Evolutionary conservation across 2,888 invertebrate genomes (phyloP).

Genomic region (Ochlodes sylvanus): DNA sequence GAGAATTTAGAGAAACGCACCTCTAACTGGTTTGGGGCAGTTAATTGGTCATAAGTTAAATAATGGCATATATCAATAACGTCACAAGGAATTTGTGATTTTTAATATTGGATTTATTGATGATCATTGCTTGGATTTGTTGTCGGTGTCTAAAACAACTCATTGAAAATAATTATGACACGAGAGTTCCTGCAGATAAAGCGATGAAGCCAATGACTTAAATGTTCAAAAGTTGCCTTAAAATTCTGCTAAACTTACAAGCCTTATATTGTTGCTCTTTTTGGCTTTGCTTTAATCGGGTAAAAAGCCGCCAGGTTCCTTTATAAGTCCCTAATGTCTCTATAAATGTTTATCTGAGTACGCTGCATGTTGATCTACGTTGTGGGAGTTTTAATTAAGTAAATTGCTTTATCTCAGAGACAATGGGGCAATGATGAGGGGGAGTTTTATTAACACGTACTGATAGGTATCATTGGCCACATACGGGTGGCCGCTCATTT

Average conservation of each 20-base stretch:
- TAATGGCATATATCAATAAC: too few relatives aligned
- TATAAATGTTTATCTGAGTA: slow-evolving; percentile 73
- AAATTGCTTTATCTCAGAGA: slow-evolving; percentile 83
- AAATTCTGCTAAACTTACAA: background rate
- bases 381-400: slow-evolving; percentile 81
- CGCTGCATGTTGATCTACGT: slow-evolving; percentile 50
- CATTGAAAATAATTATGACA: background rate
- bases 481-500: slow-evolving; percentile 77
- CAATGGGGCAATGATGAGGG: slow-evolving; percentile 73
- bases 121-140: too few relatives aligned
- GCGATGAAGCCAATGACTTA: background rate
- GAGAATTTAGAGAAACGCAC: too few relatives aligned
- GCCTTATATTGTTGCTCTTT: background rate
- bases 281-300: background rate
- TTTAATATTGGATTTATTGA: too few relatives aligned
- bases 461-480: slow-evolving; percentile 60
- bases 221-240: background rate
- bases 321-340: slow-evolving; percentile 58
- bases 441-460: slow-evolving; percentile 70
- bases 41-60: too few relatives aligned
- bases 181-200: background rate
- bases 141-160: too few relatives aligned
- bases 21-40: too few relatives aligned
- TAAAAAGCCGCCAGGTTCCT: slow-evolving; percentile 20
- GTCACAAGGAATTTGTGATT: too few relatives aligned